A percentile compares a stretch with the other conserved stretches of the same genome.
These are phyloP conservation scores for Gadopsis marmoratus DNA, from an alignment of 2,797 vertebrate species.

Conservation along the genomic window DNA sequence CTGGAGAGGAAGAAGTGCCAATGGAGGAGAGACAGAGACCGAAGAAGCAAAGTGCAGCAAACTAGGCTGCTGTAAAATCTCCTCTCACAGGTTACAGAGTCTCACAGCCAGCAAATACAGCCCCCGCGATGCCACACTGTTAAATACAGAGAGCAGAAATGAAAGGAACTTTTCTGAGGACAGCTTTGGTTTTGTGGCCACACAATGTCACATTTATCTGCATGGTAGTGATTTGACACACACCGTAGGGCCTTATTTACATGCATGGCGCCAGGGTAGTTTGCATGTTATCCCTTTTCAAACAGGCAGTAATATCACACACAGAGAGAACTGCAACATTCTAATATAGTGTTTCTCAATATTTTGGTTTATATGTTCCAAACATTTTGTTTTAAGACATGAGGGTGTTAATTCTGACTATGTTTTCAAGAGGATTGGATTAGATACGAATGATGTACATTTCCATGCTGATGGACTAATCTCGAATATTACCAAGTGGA, in stretches of 20 bases:
- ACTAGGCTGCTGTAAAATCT: constrained; percentile 21
- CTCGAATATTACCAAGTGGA: too few relatives aligned
- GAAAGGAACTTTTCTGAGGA: constrained; percentile 6
- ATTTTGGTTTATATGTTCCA: neutral
- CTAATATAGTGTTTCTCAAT: neutral
- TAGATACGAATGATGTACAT: neutral
- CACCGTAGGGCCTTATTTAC: neutral
- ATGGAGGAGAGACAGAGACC: constrained; percentile 20
- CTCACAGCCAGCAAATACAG: neutral
- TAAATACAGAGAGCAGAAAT: constrained; percentile 23
- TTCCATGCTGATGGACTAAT: too few relatives aligned
- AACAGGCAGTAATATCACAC: neutral
- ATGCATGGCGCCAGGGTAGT: neutral
- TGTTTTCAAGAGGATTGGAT: neutral
- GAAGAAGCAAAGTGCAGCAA: constrained; percentile 16
- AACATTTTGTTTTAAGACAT: neutral
- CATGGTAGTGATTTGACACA: neutral
- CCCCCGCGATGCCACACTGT: neutral
- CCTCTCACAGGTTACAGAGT: constrained; percentile 22
- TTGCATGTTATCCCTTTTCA: constrained; percentile 8
- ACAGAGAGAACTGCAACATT: neutral
- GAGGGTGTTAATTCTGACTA: neutral
- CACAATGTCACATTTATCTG: constrained; percentile 21
- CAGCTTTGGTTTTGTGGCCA: constrained; percentile 2
- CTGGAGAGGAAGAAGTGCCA: constrained; percentile 10